phyloP scores from a whole-genome alignment of 30 jellyfish, hydroid and myxozoan genomes.

The Calvadosia cruxmelitensis region DNA sequence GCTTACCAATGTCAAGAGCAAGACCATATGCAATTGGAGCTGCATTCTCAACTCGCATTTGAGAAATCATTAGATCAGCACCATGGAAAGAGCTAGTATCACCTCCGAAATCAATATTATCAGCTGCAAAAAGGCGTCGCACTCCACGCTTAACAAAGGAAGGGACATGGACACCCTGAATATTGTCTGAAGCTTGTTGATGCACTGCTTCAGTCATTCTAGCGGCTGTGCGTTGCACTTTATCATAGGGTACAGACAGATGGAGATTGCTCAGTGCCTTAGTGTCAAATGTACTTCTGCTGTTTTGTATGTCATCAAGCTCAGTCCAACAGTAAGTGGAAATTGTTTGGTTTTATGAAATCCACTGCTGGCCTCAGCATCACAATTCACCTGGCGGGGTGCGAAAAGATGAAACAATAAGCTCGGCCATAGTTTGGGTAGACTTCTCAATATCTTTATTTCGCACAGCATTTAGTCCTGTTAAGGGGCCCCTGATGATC shows the following conservation, averaged over 20 bases:
- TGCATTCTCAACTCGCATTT: not conserved
- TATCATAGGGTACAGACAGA: slow-evolving; percentile 20
- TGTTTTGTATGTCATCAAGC: not conserved
- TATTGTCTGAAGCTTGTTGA: not conserved
- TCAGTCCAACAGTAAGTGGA: not conserved
- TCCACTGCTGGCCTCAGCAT: not conserved
- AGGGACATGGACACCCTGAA: slow-evolving; percentile 12
- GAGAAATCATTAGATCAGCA: slow-evolving; percentile 11
- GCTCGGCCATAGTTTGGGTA: not conserved
- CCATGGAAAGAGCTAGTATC: slow-evolving; percentile 13
- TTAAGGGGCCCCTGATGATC: not conserved
- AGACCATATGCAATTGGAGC: not conserved
- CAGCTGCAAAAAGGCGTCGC: slow-evolving; percentile 4
- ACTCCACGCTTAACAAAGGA: slow-evolving; percentile 4
- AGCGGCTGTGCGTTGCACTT: slow-evolving; percentile 11
- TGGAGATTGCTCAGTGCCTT: not conserved
- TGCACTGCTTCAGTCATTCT: slow-evolving; percentile 12
- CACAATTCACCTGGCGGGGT: not conserved
- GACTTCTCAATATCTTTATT: not conserved
- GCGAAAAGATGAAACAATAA: not conserved
- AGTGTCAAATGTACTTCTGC: slow-evolving; percentile 13
- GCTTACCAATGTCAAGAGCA: not conserved
- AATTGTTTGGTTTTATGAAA: not conserved
- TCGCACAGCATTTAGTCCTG: not conserved
- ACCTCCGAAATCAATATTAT: slow-evolving; percentile 14